These are phyloP conservation scores for Melanaphis sacchari DNA, from an alignment of 1,140 invertebrate genomes.

Conservation along the genomic window DNA sequence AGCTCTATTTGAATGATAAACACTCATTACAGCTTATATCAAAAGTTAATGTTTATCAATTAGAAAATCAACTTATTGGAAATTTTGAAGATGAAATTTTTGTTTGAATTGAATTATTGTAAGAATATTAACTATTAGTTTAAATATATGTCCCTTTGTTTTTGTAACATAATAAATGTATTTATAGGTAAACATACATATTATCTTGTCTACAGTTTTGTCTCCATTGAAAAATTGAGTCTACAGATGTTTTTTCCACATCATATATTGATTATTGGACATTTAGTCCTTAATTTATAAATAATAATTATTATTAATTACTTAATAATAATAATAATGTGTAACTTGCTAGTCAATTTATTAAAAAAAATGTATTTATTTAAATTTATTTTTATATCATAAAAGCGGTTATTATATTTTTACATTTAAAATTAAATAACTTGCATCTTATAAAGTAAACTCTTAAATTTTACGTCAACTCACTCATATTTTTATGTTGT, in stretches of 20 bases:
- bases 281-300: not conserved
- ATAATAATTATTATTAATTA: no score
- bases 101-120: not conserved
- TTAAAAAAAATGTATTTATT: no score
- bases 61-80: constrained; percentile 7
- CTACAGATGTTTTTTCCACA: not conserved
- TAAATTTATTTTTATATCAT: no score
- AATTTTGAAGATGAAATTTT: constrained; percentile 18
- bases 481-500: no score
- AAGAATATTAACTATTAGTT: not conserved
- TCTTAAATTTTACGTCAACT: no score
- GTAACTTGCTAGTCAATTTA: no score
- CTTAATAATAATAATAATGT: no score
- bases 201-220: not conserved
- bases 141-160: not conserved
- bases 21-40: constrained; percentile 24
- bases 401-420: no score
- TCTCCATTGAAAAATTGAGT: not conserved
- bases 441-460: no score
- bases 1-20: constrained; percentile 21
- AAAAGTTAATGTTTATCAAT: constrained; percentile 31
- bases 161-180: not conserved
- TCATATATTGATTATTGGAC: not conserved
- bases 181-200: not conserved
- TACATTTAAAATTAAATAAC: no score